phyloP scores from a whole-genome alignment of 2,113 vertebrate genomes.

The Microcebus tavaratra region DNA sequence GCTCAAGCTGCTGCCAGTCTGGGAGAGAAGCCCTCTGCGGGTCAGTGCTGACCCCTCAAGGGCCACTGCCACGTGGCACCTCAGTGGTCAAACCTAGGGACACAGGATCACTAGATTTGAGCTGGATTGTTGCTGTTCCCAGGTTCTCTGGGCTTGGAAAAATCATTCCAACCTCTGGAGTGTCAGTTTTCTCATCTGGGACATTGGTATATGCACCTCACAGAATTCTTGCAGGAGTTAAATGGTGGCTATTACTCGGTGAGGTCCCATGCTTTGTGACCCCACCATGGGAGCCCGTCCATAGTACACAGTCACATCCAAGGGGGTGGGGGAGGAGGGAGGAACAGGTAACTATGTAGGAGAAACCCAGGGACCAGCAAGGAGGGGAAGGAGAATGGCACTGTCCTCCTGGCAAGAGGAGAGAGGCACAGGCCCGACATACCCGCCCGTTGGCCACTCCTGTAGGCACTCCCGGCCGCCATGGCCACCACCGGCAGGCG shows the following conservation, averaged over 20 bases:
- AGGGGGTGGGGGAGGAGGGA: rapidly evolving
- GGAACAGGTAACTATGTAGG: neutral
- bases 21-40: too few species aligned
- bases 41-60: neutral
- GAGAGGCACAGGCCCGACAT: neutral
- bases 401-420: neutral
- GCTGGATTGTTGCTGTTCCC: neutral
- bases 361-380: neutral
- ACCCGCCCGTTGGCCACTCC: neutral
- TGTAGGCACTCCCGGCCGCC: too few species aligned
- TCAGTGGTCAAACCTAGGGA: neutral
- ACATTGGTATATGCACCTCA: neutral
- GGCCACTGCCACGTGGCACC: neutral
- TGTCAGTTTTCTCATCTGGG: neutral
- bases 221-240: neutral
- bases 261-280: neutral
- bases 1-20: neutral
- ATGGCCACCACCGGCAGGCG: too few species aligned
- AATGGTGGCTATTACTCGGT: too few species aligned
- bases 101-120: too few species aligned
- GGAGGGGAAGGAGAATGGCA: neutral
- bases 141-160: neutral
- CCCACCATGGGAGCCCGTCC: too few species aligned
- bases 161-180: neutral
- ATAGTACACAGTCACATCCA: neutral